These are phyloP conservation scores for Apomyelois bistriatella DNA, from an alignment of 2,888 invertebrate species.

Conservation along the genomic window DNA sequence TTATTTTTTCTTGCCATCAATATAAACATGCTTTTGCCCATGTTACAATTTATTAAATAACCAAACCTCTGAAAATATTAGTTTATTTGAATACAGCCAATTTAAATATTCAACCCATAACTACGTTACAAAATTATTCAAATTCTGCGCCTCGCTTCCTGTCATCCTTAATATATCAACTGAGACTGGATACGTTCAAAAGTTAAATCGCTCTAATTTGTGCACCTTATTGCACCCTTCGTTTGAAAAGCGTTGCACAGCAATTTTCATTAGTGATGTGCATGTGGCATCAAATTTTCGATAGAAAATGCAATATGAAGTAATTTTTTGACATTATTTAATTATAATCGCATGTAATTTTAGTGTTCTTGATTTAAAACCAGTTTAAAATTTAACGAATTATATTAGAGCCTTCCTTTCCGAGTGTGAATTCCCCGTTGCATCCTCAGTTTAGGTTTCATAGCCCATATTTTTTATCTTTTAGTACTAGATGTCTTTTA, in stretches of 20 bases:
- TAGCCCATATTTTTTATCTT: too few relatives aligned
- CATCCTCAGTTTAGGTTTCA: too few relatives aligned
- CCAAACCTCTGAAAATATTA: too few relatives aligned
- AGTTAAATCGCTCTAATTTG: slow-evolving; percentile 76
- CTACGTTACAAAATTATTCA: neutral
- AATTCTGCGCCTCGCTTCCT: slow-evolving; percentile 2
- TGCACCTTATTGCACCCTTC: slow-evolving; percentile 67
- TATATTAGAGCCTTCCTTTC: too few relatives aligned
- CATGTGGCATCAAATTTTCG: neutral
- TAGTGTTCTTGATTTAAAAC: too few relatives aligned
- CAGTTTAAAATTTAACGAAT: neutral
- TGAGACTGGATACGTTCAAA: slow-evolving; percentile 55
- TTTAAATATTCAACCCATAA: neutral
- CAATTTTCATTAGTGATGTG: slow-evolving; percentile 51
- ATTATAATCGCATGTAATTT: neutral
- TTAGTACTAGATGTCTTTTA: too few relatives aligned
- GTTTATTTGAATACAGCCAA: too few relatives aligned
- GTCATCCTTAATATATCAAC: slow-evolving; percentile 31
- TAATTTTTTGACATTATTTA: neutral
- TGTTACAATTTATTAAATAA: too few relatives aligned
- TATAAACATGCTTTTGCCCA: too few relatives aligned
- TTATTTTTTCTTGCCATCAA: too few relatives aligned
- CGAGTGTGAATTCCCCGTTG: too few relatives aligned
- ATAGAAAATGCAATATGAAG: neutral
- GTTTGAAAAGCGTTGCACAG: slow-evolving; percentile 56